Evolutionary conservation across 2,797 vertebrate genomes (phyloP).

Genomic region (Atherinosoma microstoma): DNA sequence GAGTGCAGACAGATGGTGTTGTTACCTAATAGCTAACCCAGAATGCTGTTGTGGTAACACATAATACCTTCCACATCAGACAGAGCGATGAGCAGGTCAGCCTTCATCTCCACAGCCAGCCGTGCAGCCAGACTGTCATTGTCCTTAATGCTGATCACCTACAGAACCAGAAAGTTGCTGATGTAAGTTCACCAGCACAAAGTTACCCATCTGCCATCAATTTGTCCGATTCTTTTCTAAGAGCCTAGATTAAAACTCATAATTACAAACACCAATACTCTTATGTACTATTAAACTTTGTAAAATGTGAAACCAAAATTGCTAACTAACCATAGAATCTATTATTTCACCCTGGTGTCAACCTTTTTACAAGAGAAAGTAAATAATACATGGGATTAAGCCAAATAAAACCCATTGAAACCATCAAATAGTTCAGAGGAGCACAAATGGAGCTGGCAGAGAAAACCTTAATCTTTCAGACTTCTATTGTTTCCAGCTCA

Average conservation of each 20-base stretch:
- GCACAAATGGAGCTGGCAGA: background rate
- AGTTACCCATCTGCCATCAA: conserved; percentile 17
- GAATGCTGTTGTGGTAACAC: conserved; percentile 45
- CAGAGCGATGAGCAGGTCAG: conserved; percentile 95
- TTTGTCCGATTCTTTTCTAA: background rate
- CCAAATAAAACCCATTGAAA: background rate
- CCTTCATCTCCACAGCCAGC: conserved; percentile 97
- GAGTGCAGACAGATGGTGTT: conserved; percentile 64
- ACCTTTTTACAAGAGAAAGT: background rate
- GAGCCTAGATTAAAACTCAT: background rate
- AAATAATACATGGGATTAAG: background rate
- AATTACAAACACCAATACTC: background rate
- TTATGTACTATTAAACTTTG: background rate
- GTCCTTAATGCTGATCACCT: conserved; percentile 99
- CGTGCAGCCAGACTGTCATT: conserved; percentile 97
- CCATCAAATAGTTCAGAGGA: background rate
- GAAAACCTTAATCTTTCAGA: background rate
- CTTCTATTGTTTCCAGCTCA: background rate
- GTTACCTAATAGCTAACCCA: conserved; percentile 74
- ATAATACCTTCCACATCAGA: conserved; percentile 95
- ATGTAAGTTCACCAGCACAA: conserved; percentile 21
- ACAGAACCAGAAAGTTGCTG: conserved; percentile 45
- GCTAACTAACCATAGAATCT: background rate
- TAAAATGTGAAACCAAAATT: background rate
- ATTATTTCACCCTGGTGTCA: background rate